phyloP scores from a whole-genome alignment of 2,113 vertebrate species.

The Phalacrocorax brasilianus region DNA sequence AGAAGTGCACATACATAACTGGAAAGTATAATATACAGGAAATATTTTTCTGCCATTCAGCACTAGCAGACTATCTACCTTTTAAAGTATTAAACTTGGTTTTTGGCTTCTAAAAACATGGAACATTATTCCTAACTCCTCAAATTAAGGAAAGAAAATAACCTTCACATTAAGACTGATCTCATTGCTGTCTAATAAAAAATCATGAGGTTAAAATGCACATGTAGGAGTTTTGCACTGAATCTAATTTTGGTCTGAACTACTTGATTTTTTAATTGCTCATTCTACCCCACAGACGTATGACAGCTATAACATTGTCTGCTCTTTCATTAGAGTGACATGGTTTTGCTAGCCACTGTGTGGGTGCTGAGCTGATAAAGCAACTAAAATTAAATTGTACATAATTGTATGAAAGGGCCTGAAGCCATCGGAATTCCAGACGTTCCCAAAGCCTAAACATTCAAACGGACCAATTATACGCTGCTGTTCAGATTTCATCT shows the following conservation, averaged over 20 bases:
- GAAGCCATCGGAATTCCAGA: not conserved
- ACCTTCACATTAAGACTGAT: not conserved
- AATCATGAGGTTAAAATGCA: not conserved
- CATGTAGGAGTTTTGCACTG: not conserved
- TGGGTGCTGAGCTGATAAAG: not conserved
- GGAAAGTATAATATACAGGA: not conserved
- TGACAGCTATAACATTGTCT: not conserved
- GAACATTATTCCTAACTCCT: not conserved
- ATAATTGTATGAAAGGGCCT: not conserved
- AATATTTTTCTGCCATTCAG: not conserved
- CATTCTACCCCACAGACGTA: not conserved
- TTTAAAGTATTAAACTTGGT: not conserved
- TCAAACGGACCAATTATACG: not conserved
- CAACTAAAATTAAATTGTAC: not conserved
- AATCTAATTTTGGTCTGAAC: constrained; percentile 9
- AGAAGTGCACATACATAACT: not conserved
- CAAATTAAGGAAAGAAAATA: not conserved
- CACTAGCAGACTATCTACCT: not conserved
- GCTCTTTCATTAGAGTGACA: not conserved
- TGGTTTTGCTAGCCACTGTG: not conserved
- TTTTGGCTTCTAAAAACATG: not conserved
- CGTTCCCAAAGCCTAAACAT: not conserved
- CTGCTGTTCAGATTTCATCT: not conserved
- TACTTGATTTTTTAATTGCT: not conserved
- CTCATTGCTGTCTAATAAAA: not conserved